Conservation (phyloP, 1,140 invertebrate species). For the Drosophila nebulosa region DNA sequence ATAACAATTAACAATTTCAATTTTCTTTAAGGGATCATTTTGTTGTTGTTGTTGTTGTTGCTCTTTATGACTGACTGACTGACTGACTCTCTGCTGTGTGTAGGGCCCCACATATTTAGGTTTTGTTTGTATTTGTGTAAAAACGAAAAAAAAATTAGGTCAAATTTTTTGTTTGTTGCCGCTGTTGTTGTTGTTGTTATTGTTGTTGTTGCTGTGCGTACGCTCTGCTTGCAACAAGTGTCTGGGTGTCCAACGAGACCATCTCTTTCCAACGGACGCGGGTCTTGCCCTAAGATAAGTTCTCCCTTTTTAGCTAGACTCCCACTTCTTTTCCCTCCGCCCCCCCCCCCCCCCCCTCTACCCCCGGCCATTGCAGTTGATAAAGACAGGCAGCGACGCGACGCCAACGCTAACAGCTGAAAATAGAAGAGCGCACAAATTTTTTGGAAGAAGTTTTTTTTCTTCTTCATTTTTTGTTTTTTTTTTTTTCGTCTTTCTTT, state of each 20-base stretch:
- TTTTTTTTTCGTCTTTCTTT: background rate
- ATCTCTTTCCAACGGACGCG: conserved; percentile 62
- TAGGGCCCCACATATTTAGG: conserved; percentile 15
- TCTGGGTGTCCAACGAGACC: conserved; percentile 56
- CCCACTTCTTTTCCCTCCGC: conserved; percentile 1
- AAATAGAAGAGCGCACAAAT: conserved; percentile 66
- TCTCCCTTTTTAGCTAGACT: conserved; percentile 15
- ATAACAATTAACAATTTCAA: conserved; percentile 70
- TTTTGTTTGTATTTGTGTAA: conserved; percentile 19
- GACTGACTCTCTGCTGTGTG: conserved; percentile 29
- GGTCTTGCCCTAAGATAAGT: conserved; percentile 77
- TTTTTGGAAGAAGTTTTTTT: conserved; percentile 54
- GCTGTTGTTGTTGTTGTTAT: conserved; percentile 41
- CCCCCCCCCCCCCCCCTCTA: background rate
- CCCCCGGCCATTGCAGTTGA: conserved; percentile 32
- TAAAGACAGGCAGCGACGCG: conserved; percentile 66
- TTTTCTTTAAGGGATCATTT: conserved; percentile 52
- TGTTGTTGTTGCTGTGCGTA: conserved; percentile 48
- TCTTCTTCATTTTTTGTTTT: background rate
- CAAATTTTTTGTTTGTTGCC: conserved; percentile 65
- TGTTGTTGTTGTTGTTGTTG: conserved; percentile 29
- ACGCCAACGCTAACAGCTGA: conserved; percentile 65
- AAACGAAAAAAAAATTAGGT: conserved; percentile 65
- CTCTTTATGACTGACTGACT: conserved; percentile 50
- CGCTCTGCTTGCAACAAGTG: conserved; percentile 70